Percentiles rank a stretch among this genome's conserved stretches.
Conservation (phyloP, 2,888 invertebrate genomes). For the Lochmaea capreae region DNA sequence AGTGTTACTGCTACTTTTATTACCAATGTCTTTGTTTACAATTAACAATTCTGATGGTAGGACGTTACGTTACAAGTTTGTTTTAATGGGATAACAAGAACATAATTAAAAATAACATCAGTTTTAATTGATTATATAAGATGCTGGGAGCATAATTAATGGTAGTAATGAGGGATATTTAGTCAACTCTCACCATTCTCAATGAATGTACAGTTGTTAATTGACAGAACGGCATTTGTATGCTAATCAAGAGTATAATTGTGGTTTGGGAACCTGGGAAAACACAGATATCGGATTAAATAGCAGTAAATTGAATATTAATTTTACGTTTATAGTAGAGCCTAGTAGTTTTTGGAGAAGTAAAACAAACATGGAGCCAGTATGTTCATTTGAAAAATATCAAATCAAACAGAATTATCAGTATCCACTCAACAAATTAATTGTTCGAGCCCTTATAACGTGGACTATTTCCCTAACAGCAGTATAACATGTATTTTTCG, state of each 20-base stretch:
- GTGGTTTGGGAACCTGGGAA: slow-evolving; percentile 12
- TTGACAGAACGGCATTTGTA: slow-evolving; percentile 21
- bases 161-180: slow-evolving; percentile 18
- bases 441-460: too few relatives aligned
- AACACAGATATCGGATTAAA: slow-evolving; percentile 15
- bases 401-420: too few relatives aligned
- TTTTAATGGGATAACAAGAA: slow-evolving; percentile 23
- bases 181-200: slow-evolving; percentile 14
- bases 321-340: neutral
- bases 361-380: too few relatives aligned
- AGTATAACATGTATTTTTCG: too few relatives aligned
- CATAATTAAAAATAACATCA: slow-evolving; percentile 21
- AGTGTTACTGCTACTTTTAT: slow-evolving; percentile 17
- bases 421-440: too few relatives aligned
- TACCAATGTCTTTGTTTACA: slow-evolving; percentile 11
- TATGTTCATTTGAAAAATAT: too few relatives aligned
- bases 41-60: slow-evolving; percentile 13
- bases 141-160: slow-evolving; percentile 13
- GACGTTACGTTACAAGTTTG: neutral
- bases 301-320: neutral
- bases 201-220: slow-evolving; percentile 13
- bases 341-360: neutral
- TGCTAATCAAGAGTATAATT: slow-evolving; percentile 11
- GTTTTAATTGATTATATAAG: slow-evolving; percentile 18
- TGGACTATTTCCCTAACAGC: too few relatives aligned